Conservation (phyloP, 1,140 invertebrate genomes). For the Temnothorax curvispinosus region DNA sequence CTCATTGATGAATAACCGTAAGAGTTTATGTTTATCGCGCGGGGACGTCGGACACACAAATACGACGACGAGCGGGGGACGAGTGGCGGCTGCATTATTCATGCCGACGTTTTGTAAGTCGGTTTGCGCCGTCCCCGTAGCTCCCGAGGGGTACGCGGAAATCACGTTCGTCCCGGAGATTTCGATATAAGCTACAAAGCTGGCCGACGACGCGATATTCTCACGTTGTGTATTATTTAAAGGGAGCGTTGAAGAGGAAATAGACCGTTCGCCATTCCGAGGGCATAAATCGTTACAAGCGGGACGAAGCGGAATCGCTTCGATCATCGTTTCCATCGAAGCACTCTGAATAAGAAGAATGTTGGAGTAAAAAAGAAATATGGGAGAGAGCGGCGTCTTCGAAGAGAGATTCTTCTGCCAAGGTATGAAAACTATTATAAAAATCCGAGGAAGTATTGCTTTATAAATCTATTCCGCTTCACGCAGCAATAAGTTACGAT, state of each 20-base stretch:
- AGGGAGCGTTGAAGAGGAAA: background rate
- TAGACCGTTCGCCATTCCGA: background rate
- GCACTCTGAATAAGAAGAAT: background rate
- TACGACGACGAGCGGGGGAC: slow-evolving; percentile 9
- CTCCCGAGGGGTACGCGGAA: slow-evolving; percentile 24
- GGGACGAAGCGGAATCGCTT: background rate
- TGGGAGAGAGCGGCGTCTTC: background rate
- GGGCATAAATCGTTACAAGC: background rate
- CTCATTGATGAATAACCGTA: slow-evolving; percentile 28
- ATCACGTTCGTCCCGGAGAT: slow-evolving; percentile 47
- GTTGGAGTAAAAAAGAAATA: background rate
- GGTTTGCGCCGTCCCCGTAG: slow-evolving; percentile 20
- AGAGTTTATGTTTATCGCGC: background rate
- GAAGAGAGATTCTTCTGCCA: background rate
- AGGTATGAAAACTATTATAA: slow-evolving; percentile 20
- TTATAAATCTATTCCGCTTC: slow-evolving; percentile 38
- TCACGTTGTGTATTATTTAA: slow-evolving; percentile 34
- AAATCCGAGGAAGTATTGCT: slow-evolving; percentile 17
- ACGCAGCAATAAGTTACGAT: slow-evolving; percentile 28
- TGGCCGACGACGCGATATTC: slow-evolving; percentile 8
- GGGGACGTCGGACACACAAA: background rate
- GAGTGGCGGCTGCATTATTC: slow-evolving; percentile 40
- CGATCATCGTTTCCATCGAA: background rate
- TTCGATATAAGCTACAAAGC: slow-evolving; percentile 18
- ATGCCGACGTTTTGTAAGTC: slow-evolving; percentile 53